Base-by-base conservation (phyloP, 2,113 vertebrate genomes). In the Pampusana beccarii region DNA sequence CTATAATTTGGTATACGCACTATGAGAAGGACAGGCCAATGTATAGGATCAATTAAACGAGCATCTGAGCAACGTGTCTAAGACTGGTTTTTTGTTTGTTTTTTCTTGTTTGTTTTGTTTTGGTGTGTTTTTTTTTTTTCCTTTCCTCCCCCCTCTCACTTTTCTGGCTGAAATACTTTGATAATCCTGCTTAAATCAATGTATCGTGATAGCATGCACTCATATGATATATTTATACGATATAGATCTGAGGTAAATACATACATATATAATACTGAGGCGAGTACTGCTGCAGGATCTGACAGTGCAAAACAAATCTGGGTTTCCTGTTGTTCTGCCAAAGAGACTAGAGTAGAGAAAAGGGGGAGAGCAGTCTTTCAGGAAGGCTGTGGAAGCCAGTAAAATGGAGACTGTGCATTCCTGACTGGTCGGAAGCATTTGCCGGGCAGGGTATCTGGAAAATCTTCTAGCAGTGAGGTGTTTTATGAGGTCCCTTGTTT, bases 201-300 rank as follows among this genome's bases (percentile, higher is more conserved):
- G 13, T 5, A 40, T 38, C 0, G 0, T 50, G 77, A 14, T 38
- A 7, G 1, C 3, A 3, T 2, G 10, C 6, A 16, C 5, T 9
- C 4, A 25, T 0, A 12, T 5, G 40, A n/a, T 7, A 4, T 11
- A 6, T 57, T 65, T 40, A 1, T 12, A 8, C 13, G 26, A 16
- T 24, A 23, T 18, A 23, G 60, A 16, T 44, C 5, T 25, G 28
- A 56, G 17, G 11, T 23, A 14, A 20, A 40, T 62, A 33, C 14
- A 40, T 20, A 10, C 11, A 13, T 51, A 16, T n/a, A 11, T 34
- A 53, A 58, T 11, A 13, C 28, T 2, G n/a, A 48, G 51, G 18
- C 21, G 53, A 33, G 19, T 53, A 6, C 34, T 0, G 4, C 44
- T 85, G 57, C 19, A 70, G 26, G 26, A n/a, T 11, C n/a, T n/a